Percentiles rank a stretch among this genome's conserved stretches.
phyloP scores from a whole-genome alignment of 2,113 vertebrate species.

The Calidris pugnax region DNA sequence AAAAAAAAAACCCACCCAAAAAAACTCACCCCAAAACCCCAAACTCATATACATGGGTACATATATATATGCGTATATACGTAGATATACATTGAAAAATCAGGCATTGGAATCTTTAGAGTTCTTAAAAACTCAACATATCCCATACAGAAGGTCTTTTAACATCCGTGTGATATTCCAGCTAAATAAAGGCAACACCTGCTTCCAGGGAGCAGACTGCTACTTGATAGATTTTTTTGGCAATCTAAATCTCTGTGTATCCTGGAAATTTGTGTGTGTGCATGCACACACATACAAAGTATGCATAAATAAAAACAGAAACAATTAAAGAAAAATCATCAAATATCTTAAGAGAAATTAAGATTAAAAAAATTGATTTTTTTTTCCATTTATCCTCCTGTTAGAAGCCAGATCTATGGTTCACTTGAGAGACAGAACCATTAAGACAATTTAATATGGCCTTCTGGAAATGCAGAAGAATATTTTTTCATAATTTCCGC shows the following conservation, averaged over 20 bases:
- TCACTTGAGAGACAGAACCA: background rate
- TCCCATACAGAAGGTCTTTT: background rate
- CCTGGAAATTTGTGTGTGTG: background rate
- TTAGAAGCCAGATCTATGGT: background rate
- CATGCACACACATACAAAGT: accelerated
- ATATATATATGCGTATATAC: too few species aligned
- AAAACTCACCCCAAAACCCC: background rate
- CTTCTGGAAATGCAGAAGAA: background rate
- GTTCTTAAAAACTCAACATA: background rate
- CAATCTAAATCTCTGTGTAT: background rate
- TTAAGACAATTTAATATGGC: background rate
- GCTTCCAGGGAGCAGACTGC: background rate
- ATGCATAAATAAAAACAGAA: background rate
- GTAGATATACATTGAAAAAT: background rate
- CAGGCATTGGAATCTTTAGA: background rate
- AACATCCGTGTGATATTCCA: background rate
- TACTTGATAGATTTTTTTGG: background rate
- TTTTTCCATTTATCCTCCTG: background rate
- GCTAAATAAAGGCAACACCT: background rate
- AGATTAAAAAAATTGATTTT: background rate
- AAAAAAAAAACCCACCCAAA: too few species aligned
- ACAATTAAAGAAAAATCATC: background rate
- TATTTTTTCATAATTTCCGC: background rate
- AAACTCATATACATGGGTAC: accelerated
- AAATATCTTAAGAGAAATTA: background rate